A percentile compares a stretch with the other conserved stretches of the same genome.
These are phyloP conservation scores for Allacma fusca DNA, from an alignment of 2,888 invertebrate genomes.

Conservation along the genomic window DNA sequence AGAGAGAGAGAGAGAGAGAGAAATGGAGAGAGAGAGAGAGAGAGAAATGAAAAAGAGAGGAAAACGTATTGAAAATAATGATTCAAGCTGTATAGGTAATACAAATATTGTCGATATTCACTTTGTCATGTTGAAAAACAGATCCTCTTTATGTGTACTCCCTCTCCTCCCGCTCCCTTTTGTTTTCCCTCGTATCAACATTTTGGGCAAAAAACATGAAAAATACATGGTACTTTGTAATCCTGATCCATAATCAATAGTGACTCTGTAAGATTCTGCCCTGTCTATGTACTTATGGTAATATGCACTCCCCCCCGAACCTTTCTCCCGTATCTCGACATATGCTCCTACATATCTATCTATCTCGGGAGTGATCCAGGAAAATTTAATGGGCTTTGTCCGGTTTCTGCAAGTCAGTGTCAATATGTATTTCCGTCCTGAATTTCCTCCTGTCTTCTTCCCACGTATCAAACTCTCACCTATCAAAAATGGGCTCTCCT, in stretches of 20 bases:
- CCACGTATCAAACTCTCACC: background rate
- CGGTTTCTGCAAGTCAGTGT: background rate
- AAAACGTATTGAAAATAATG: conserved; percentile 16
- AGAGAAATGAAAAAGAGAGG: background rate
- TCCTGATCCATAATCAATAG: conserved; percentile 13
- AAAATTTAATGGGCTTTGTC: conserved; percentile 7
- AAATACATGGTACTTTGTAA: conserved; percentile 16
- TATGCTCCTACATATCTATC: too few relatives aligned
- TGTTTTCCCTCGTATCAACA: background rate
- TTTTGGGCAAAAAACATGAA: background rate
- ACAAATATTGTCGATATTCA: conserved; percentile 12
- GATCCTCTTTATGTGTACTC: conserved; percentile 12
- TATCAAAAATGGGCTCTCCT: background rate
- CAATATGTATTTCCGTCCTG: background rate
- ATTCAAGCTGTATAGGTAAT: conserved; percentile 12
- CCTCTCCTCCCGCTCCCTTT: background rate
- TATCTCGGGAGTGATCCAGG: background rate
- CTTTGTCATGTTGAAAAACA: conserved; percentile 12
- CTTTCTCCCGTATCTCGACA: too few relatives aligned
- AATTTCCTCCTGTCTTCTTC: background rate
- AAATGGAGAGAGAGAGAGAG: too few relatives aligned
- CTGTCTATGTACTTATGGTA: background rate
- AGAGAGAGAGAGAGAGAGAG: too few relatives aligned
- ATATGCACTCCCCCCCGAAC: background rate
- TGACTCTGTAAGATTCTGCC: background rate